Base-by-base conservation (phyloP, 2,888 invertebrate species). In the Catocala nupta region DNA sequence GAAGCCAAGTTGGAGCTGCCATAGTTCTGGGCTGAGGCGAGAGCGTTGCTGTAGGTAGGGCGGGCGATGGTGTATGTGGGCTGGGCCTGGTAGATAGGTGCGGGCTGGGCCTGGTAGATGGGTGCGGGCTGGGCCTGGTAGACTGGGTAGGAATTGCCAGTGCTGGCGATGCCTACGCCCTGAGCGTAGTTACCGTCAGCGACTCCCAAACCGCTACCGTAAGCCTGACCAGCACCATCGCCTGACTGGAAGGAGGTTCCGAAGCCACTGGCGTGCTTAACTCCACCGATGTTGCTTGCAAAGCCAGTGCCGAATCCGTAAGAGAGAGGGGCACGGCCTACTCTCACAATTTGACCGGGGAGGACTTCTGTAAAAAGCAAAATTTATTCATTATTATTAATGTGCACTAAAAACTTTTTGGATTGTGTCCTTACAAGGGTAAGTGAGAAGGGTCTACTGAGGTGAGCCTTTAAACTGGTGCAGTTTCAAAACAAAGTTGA, bases 291-390 rank as follows among this genome's bases (percentile, higher is more conserved):
- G 79, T 91, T 90, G 80, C 88, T 90, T 77, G 88, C 88, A 74
- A 92, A 90, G 7, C 92, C 93, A 59, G 88, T 90, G 52, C 93
- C 93, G 56, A 87, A 91, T 1, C 91, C 92, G 68, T 89, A 93
- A 0, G 92, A 88, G 44, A 93, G 70, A 1, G 93, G 93, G 0
- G 88, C 81, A 36, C 90, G 89, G 1, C 81, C 87, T 8, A 82
- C 82, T n/a, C 91, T 86, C n/a, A 63, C 65, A 16, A 83, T 69
- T 49, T 82, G 70, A 1, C 81, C 83, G 6, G 89, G 83, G 43
- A 80, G 33, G 49, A 80, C 63, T 16, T 59, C 75, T 76, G 68
- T 33, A 70, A 68, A n/a, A 50, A 42, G 12, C 61, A 9, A 57
- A 39, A 39, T 39, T 7, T 0, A 39, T 9, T 39, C 0, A 25